These are phyloP conservation scores for Opisthocomus hoazin DNA, from an alignment of 2,113 vertebrate species.

Conservation along the genomic window DNA sequence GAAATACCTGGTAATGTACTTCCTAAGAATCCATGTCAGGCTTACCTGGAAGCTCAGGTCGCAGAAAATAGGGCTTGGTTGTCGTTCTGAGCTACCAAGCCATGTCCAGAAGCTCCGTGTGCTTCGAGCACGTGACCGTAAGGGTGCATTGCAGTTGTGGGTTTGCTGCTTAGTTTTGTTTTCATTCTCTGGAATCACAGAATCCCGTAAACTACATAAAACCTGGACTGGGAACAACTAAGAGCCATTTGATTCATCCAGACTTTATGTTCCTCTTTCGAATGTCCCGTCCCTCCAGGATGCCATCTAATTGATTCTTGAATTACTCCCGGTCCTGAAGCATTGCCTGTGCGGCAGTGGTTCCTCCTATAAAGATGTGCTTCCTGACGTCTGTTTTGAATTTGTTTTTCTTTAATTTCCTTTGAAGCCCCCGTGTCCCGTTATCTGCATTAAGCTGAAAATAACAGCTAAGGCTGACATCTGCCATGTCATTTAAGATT, in stretches of 20 bases:
- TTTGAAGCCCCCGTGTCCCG: background rate
- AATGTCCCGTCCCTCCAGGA: background rate
- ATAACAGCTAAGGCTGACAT: background rate
- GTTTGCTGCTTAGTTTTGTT: background rate
- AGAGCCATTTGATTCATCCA: background rate
- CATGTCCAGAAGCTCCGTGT: accelerated
- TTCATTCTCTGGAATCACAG: background rate
- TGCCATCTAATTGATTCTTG: background rate
- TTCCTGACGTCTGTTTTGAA: background rate
- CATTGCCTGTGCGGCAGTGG: background rate
- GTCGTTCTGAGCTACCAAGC: background rate
- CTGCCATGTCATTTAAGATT: background rate
- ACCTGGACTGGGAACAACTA: background rate
- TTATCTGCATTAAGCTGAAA: background rate
- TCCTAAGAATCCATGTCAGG: background rate
- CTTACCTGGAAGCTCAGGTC: background rate
- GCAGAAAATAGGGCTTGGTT: background rate
- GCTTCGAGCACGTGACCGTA: accelerated
- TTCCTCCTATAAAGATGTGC: background rate
- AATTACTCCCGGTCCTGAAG: background rate
- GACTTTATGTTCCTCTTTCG: background rate
- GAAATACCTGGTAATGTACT: background rate
- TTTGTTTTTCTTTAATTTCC: background rate
- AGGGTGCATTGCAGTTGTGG: too few relatives aligned
- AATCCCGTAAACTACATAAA: background rate